Conservation (phyloP, 2,888 invertebrate species). For the Harpagoxenus sublaevis region DNA sequence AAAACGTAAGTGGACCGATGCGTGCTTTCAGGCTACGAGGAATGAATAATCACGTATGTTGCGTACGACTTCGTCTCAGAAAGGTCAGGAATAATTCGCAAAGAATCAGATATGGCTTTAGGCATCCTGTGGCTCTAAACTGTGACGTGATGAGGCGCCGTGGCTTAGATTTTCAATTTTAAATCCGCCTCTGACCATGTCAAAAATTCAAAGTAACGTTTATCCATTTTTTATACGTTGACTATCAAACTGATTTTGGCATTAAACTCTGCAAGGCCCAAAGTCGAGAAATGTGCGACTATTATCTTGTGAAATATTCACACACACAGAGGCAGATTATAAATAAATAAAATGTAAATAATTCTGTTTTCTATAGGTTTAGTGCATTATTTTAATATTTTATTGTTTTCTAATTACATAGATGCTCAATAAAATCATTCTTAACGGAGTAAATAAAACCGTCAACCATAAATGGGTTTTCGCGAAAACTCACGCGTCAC, state of each 20-base stretch:
- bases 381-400: neutral
- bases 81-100: neutral
- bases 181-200: neutral
- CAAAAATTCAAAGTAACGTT: neutral
- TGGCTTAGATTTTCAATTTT: neutral
- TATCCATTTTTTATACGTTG: neutral
- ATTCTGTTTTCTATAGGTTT: neutral
- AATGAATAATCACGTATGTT: constrained; percentile 24
- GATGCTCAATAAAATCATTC: neutral
- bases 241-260: neutral
- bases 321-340: neutral
- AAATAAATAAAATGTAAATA: neutral
- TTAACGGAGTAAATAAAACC: neutral
- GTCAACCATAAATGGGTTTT: neutral
- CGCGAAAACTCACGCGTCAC: neutral
- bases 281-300: neutral
- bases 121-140: neutral
- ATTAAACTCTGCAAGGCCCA: neutral
- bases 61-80: neutral
- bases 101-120: constrained; percentile 11
- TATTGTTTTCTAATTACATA: neutral
- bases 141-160: neutral
- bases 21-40: neutral
- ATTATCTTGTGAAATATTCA: neutral
- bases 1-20: constrained; percentile 22